Percentiles rank a stretch among this genome's conserved stretches.
Evolutionary conservation across 2,888 invertebrate genomes (phyloP).

Genomic region (Choreutis nemorana): DNA sequence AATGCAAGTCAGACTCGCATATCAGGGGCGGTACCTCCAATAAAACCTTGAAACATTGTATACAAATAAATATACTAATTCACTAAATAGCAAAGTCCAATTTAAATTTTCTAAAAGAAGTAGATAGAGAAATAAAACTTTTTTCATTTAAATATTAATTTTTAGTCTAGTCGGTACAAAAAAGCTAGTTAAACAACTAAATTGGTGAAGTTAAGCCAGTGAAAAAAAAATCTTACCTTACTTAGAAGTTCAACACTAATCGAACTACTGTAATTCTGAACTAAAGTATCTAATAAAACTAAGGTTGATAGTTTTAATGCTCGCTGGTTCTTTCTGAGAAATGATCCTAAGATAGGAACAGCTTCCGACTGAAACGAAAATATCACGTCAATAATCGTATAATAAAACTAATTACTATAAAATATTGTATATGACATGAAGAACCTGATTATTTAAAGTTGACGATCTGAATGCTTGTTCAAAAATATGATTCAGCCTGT

Average conservation of each 20-base stretch:
- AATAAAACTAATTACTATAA: neutral
- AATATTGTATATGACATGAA: neutral
- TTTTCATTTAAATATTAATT: slow-evolving; percentile 1
- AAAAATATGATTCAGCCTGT: neutral
- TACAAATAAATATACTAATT: slow-evolving; percentile 3
- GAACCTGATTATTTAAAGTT: neutral
- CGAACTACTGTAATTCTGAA: slow-evolving; percentile 82
- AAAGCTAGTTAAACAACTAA: too few relatives aligned
- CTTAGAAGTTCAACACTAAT: slow-evolving; percentile 76
- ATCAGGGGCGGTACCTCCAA: slow-evolving; percentile 90
- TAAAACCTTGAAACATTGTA: slow-evolving; percentile 68
- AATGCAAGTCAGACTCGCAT: slow-evolving; percentile 94
- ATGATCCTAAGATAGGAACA: slow-evolving; percentile 91
- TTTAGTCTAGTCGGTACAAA: too few relatives aligned
- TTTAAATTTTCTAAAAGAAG: too few relatives aligned
- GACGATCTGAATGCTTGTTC: neutral
- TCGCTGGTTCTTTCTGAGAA: slow-evolving; percentile 95
- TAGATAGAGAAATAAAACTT: too few relatives aligned
- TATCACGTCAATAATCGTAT: slow-evolving; percentile 4
- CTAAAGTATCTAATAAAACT: slow-evolving; percentile 87
- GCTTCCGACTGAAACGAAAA: slow-evolving; percentile 75
- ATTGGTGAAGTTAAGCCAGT: too few relatives aligned
- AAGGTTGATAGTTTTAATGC: slow-evolving; percentile 92
- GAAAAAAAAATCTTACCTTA: slow-evolving; percentile 53
- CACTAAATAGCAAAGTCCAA: neutral